Percentiles rank a stretch among this genome's conserved stretches.
phyloP scores from a whole-genome alignment of 2,113 vertebrate species.

The Grammomys surdaster region DNA sequence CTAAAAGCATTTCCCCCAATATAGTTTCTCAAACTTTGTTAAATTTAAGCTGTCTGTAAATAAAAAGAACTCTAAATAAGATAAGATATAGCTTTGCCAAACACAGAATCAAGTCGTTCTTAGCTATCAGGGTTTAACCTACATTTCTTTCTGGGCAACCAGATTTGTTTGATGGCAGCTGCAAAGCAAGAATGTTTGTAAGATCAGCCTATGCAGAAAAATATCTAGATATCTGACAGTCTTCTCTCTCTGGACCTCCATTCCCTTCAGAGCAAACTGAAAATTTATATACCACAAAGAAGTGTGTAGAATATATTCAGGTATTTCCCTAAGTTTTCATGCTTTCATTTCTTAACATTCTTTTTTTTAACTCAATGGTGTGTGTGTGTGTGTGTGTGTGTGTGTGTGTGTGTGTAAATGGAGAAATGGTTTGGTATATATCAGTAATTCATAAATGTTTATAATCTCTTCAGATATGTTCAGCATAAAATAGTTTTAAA shows the following conservation, averaged over 20 bases:
- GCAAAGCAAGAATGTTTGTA: not conserved
- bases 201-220: not conserved
- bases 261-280: not conserved
- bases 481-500: slow-evolving; percentile 5
- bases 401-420: too few species aligned
- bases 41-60: slow-evolving; percentile 22
- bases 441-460: not conserved
- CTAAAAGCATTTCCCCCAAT: slow-evolving; percentile 19
- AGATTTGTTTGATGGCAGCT: not conserved
- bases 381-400: not conserved
- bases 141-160: slow-evolving; percentile 3
- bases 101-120: not conserved
- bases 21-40: not conserved
- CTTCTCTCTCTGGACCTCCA: not conserved
- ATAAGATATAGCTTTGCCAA: not conserved
- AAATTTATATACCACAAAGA: not conserved
- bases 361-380: not conserved
- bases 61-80: not conserved
- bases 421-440: too few species aligned
- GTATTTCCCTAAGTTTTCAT: not conserved
- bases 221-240: too few species aligned
- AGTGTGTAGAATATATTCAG: not conserved
- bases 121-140: not conserved
- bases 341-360: not conserved
- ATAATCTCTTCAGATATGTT: not conserved